Conservation (phyloP, 2,888 invertebrate species). For the Rhodophaea formosa region DNA sequence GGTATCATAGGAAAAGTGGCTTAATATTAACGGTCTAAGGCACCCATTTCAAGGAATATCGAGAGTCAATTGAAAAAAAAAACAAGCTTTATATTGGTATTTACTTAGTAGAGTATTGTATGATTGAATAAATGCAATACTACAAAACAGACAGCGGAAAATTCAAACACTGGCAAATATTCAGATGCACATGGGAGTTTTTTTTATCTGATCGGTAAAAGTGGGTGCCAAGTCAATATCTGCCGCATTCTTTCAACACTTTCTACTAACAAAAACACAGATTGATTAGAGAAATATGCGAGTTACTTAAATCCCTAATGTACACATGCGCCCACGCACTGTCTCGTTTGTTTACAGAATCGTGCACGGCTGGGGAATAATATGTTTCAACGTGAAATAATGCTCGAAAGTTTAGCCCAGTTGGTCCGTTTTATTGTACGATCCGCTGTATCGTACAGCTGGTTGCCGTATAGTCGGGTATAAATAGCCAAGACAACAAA, state of each 20-base stretch:
- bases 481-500: slow-evolving; percentile 75
- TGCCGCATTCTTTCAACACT: slow-evolving; percentile 15
- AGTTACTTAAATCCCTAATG: slow-evolving; percentile 58
- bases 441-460: slow-evolving; percentile 71
- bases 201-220: background rate
- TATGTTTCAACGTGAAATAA: slow-evolving; percentile 68
- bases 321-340: slow-evolving; percentile 59
- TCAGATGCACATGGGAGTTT: background rate
- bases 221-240: slow-evolving; percentile 12
- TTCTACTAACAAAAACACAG: slow-evolving; percentile 24
- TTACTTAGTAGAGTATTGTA: too few relatives aligned
- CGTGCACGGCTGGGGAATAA: slow-evolving; percentile 62
- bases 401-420: slow-evolving; percentile 59
- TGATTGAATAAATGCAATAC: background rate
- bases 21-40: too few relatives aligned
- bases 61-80: too few relatives aligned
- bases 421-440: slow-evolving; percentile 64
- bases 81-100: too few relatives aligned
- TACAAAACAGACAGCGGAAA: background rate
- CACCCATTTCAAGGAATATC: too few relatives aligned
- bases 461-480: slow-evolving; percentile 71
- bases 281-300: slow-evolving; percentile 41
- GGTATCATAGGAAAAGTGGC: too few relatives aligned
- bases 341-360: slow-evolving; percentile 70
- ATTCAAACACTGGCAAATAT: background rate